Conservation (phyloP, 2,888 invertebrate species). For the Drosophila multiciliata region DNA sequence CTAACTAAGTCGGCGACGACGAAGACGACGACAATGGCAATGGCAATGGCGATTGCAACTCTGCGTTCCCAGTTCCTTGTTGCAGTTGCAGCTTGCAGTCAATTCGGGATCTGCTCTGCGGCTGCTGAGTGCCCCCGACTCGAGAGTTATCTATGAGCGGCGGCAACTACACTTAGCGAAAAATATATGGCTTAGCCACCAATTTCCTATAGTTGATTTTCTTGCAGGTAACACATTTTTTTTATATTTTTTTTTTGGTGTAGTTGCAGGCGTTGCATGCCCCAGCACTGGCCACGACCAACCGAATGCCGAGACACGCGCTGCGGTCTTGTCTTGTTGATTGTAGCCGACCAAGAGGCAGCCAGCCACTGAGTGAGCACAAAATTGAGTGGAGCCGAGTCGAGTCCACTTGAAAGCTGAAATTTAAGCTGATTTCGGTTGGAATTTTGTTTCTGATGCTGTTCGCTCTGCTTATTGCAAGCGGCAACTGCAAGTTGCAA, state of each 20-base stretch:
- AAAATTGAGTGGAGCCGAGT: slow-evolving; percentile 53
- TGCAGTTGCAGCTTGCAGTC: slow-evolving; percentile 47
- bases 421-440: slow-evolving; percentile 54
- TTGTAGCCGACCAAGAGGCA: slow-evolving; percentile 30
- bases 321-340: slow-evolving; percentile 46
- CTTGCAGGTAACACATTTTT: not conserved
- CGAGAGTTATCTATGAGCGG: slow-evolving; percentile 59
- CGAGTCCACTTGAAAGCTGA: slow-evolving; percentile 58
- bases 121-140: slow-evolving; percentile 34
- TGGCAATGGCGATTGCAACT: slow-evolving; percentile 2
- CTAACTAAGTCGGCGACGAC: slow-evolving; percentile 73
- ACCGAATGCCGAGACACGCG: slow-evolving; percentile 42
- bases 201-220: not conserved
- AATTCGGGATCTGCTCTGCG: slow-evolving; percentile 1
- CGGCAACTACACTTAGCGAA: slow-evolving; percentile 28
- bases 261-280: not conserved
- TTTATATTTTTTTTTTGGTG: not conserved
- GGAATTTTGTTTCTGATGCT: slow-evolving; percentile 33
- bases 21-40: slow-evolving; percentile 21
- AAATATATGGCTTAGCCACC: not conserved
- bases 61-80: slow-evolving; percentile 5
- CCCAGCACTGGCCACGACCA: slow-evolving; percentile 2
- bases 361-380: slow-evolving; percentile 50
- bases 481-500: slow-evolving; percentile 12
- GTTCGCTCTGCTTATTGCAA: slow-evolving; percentile 8